phyloP scores from a whole-genome alignment of 2,113 vertebrate species.

The Dipodomys spectabilis region DNA sequence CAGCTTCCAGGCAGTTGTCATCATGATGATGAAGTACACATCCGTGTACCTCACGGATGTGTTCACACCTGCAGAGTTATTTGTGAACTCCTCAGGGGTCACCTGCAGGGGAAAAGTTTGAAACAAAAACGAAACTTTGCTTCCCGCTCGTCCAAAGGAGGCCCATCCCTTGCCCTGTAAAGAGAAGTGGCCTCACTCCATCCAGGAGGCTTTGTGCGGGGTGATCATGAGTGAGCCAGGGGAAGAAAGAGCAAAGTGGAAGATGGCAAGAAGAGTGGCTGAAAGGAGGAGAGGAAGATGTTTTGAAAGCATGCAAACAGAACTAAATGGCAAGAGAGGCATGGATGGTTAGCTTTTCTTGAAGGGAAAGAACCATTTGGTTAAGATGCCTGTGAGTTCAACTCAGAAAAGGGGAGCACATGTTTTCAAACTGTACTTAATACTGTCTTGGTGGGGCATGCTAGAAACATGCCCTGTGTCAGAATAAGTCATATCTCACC shows the following conservation, averaged over 20 bases:
- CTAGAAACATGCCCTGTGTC: not conserved
- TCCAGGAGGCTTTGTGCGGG: not conserved
- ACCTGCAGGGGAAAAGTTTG: slow-evolving; percentile 88
- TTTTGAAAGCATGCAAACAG: slow-evolving; percentile 1
- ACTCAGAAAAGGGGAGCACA: slow-evolving; percentile 25
- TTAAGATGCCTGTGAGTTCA: not conserved
- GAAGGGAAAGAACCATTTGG: not conserved
- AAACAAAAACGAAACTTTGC: slow-evolving; percentile 61
- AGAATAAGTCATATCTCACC: not conserved
- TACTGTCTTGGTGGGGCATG: not conserved
- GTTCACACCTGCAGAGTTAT: slow-evolving; percentile 96
- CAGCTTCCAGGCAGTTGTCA: slow-evolving; percentile 95
- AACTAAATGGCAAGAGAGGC: slow-evolving; percentile 16
- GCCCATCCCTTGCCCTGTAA: slow-evolving; percentile 10
- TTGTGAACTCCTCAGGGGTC: slow-evolving; percentile 95
- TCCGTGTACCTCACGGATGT: slow-evolving; percentile 94
- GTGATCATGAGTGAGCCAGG: not conserved
- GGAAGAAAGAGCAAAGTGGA: not conserved
- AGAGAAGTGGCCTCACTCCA: not conserved
- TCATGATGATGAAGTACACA: slow-evolving; percentile 96
- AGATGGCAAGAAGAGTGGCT: too few species aligned
- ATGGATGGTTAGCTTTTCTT: not conserved
- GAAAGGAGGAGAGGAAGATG: not conserved
- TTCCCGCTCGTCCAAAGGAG: not conserved
- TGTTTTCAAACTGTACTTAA: not conserved